Evolutionary conservation across 2,113 vertebrate species (phyloP), one percentile per base, ranked within the genome.

Genomic region (Malurus elegans): DNA sequence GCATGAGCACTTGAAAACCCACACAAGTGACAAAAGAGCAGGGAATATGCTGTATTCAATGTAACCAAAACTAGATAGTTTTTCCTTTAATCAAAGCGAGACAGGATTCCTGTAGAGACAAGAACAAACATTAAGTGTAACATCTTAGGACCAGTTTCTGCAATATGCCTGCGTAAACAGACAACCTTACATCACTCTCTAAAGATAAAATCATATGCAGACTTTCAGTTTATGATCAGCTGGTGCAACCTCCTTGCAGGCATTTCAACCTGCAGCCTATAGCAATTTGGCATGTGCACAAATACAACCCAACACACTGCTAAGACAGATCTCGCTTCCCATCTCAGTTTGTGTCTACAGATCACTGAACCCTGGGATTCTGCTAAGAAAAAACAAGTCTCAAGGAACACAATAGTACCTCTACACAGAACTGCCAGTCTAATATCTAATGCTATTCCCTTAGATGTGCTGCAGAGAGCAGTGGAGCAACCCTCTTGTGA

Each of bases 401-500:
- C 28, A 51, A 40, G 26, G 11, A 87, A 10, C 31, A 21, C 3
- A 75, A 51, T 1, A 6, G 23, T 25, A 79, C 26, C 66, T 45
- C 10, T 21, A 32, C 23, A 82, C 14, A 65, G 9, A 12, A 81
- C 4, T 44, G 50, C 12, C 45, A 53, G 23, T 48, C 65, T 74
- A 38, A 3, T 24, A 50, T 5, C 44, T 50, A 50, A 58, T 44
- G 53, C 20, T 44, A 50, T 25, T 72, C 56, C 23, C 9, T 50
- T 31, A 51, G 42, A 74, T 4, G 69, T 17, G 15, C 64, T 64
- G 40, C 34, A 94, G 40, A 74, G 62, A 45, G 45, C 42, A 70
- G 25, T 3, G 7, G 8, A 62, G 26, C 11, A 90, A 51, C 8
- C 17, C 21, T 58, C 34, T 60, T 0, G 0, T 18, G 31, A 88